A percentile compares a stretch with the other conserved stretches of the same genome.
Conservation (phyloP, 1,140 invertebrate species). For the Ceratoteleas bidentatus region DNA sequence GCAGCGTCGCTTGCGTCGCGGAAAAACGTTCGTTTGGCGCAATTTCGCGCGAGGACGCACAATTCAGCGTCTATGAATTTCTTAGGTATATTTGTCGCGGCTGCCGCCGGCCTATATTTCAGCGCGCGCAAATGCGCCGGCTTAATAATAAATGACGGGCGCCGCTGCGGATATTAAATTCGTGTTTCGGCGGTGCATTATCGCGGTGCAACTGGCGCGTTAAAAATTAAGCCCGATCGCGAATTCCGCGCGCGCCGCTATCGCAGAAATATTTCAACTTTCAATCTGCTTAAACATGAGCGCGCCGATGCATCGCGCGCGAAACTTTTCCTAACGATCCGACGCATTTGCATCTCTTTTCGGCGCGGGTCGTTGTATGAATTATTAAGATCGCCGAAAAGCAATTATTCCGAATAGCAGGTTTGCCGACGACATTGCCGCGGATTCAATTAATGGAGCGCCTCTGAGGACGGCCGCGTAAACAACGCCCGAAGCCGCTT, state of each 20-base stretch:
- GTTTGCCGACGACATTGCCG: conserved; percentile 20
- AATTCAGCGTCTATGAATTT: conserved; percentile 35
- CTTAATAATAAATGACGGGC: no score
- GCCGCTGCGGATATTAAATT: no score
- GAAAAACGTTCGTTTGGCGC: conserved; percentile 7
- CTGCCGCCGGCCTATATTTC: no score
- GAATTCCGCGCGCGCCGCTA: no score
- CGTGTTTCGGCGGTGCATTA: no score
- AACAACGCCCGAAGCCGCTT: conserved; percentile 29
- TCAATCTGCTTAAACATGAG: no score
- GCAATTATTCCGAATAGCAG: conserved; percentile 40
- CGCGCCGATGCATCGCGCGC: no score
- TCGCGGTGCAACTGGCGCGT: no score
- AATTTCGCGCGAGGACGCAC: conserved; percentile 12
- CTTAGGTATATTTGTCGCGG: no score
- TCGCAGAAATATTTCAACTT: no score
- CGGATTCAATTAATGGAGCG: conserved; percentile 36
- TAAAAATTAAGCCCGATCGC: no score
- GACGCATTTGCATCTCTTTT: conserved; percentile 58
- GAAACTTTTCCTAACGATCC: conserved; percentile 49
- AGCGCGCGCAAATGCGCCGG: no score
- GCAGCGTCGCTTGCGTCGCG: neutral
- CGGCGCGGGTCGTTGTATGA: conserved; percentile 35
- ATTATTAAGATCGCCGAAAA: conserved; percentile 49
- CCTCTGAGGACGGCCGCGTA: conserved; percentile 19